These are phyloP conservation scores for Microctenopoma steveboyesi DNA, from an alignment of 2,797 vertebrate species.

Conservation along the genomic window DNA sequence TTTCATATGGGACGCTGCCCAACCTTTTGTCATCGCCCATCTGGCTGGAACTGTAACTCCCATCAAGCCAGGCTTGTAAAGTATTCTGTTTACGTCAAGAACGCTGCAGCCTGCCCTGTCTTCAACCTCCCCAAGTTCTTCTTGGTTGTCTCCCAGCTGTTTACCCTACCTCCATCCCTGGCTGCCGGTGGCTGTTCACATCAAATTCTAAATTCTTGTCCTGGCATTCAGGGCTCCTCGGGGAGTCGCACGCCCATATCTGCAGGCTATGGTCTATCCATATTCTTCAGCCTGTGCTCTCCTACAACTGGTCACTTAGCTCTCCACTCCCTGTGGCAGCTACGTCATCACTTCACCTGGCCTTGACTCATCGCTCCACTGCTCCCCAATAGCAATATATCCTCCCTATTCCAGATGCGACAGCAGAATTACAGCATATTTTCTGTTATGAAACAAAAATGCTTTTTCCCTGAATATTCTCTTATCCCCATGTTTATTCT, in stretches of 20 bases:
- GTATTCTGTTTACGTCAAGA: conserved; percentile 34
- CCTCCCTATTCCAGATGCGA: conserved; percentile 35
- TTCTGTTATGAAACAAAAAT: conserved; percentile 18
- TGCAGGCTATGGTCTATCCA: conserved; percentile 46
- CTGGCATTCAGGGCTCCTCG: conserved; percentile 45
- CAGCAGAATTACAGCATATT: conserved; percentile 20
- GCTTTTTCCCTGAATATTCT: conserved; percentile 21
- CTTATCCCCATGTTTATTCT: conserved; percentile 16
- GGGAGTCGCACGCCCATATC: conserved; percentile 55
- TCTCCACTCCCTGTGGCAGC: conserved; percentile 34
- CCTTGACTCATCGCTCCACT: conserved; percentile 41
- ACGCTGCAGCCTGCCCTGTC: conserved; percentile 32
- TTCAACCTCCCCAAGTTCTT: conserved; percentile 48
- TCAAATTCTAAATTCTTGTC: conserved; percentile 59
- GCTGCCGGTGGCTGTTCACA: conserved; percentile 51
- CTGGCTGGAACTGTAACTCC: conserved; percentile 42
- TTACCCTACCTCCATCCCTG: conserved; percentile 10
- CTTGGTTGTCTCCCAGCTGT: conserved; percentile 12
- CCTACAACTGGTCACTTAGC: conserved; percentile 45
- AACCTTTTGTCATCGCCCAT: conserved; percentile 43
- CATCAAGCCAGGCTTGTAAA: conserved; percentile 28
- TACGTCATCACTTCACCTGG: conserved; percentile 50
- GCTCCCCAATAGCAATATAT: conserved; percentile 33
- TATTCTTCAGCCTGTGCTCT: conserved; percentile 27
- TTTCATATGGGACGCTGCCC: conserved; percentile 35